These are phyloP conservation scores for Perccottus glenii DNA, from an alignment of 2,113 vertebrate genomes.

Conservation along the genomic window DNA sequence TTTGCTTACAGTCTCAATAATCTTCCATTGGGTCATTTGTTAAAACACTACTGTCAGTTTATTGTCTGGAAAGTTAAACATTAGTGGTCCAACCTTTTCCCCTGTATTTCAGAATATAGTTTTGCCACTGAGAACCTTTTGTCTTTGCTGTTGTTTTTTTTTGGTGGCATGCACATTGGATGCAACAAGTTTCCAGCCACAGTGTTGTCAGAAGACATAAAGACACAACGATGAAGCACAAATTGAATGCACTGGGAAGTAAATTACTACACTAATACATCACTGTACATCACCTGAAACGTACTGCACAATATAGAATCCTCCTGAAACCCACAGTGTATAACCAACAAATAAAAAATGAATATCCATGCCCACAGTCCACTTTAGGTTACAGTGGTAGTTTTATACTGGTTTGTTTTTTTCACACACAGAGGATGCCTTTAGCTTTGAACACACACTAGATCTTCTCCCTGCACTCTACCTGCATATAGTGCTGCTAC, in stretches of 20 bases:
- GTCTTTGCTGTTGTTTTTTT: not conserved
- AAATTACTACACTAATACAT: slow-evolving; percentile 38
- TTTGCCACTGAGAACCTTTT: not conserved
- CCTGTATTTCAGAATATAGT: too few relatives aligned
- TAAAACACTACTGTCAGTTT: too few relatives aligned
- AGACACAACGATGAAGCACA: slow-evolving; percentile 3
- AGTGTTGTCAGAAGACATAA: slow-evolving; percentile 1
- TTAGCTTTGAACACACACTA: slow-evolving; percentile 22
- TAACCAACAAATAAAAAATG: not conserved
- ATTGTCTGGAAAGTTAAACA: too few relatives aligned
- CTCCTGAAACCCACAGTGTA: not conserved
- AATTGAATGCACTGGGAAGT: slow-evolving; percentile 12
- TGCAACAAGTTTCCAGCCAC: not conserved
- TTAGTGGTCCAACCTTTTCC: too few relatives aligned
- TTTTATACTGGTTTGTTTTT: not conserved
- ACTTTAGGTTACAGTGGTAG: not conserved
- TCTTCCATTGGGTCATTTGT: not conserved
- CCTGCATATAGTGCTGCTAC: too few relatives aligned
- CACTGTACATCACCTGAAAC: slow-evolving; percentile 25
- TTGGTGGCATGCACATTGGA: not conserved
- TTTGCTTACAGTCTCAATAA: not conserved
- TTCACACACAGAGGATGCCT: not conserved
- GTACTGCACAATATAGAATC: slow-evolving; percentile 14
- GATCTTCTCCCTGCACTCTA: not conserved
- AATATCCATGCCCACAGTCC: not conserved